phyloP scores from a whole-genome alignment of 30 jellyfish, hydroid and myxozoan species.

The Clytia hemisphaerica region DNA sequence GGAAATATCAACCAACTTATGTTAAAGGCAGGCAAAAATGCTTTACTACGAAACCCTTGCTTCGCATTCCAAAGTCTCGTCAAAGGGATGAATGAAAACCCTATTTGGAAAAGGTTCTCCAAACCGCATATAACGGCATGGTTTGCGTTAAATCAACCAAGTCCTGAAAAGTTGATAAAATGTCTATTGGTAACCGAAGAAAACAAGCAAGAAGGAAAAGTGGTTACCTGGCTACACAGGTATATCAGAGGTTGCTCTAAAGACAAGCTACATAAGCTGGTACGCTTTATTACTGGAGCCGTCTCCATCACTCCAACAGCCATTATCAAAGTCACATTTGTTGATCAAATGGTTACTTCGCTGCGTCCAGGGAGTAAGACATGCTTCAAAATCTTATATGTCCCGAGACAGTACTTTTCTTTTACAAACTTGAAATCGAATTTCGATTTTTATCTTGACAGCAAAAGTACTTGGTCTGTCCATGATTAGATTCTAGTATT shows the following conservation, averaged over 20 bases:
- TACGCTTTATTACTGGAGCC: slow-evolving; percentile 10
- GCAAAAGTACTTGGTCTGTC: neutral
- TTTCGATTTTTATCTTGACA: neutral
- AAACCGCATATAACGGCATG: neutral
- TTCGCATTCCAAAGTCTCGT: slow-evolving; percentile 2
- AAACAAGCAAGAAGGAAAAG: neutral
- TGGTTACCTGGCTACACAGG: slow-evolving; percentile 4
- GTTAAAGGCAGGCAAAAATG: neutral
- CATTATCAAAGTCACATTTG: neutral
- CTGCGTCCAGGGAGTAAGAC: slow-evolving; percentile 4
- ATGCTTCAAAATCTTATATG: neutral
- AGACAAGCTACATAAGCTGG: neutral
- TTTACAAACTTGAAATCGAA: neutral
- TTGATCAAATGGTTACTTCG: neutral
- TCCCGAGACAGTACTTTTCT: neutral
- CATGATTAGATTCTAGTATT: neutral
- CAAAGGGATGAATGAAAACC: slow-evolving; percentile 8
- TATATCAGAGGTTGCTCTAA: slow-evolving; percentile 8
- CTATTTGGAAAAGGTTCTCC: neutral
- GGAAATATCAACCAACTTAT: neutral
- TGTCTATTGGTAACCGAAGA: neutral
- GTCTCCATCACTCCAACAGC: neutral
- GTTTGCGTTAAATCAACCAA: neutral
- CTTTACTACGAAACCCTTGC: neutral
- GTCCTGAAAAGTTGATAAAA: neutral